Evolutionary conservation across 2,797 vertebrate species (phyloP).

Genomic region (Karalla daura): DNA sequence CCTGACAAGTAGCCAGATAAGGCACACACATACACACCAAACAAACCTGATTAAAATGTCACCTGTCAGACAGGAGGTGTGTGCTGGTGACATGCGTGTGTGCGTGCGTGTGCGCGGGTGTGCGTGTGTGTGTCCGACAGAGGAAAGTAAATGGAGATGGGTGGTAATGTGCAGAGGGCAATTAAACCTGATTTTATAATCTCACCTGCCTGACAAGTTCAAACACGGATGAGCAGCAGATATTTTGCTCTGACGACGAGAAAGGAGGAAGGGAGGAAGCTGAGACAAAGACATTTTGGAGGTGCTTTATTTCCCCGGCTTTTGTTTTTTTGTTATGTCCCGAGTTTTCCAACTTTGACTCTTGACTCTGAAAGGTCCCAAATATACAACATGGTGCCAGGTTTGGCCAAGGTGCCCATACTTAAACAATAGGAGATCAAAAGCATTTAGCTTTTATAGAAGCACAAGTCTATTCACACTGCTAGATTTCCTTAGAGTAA

Average conservation of each 20-base stretch:
- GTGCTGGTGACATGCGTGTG: slow-evolving; percentile 2
- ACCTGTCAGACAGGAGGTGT: slow-evolving; percentile 28
- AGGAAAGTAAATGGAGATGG: slow-evolving; percentile 19
- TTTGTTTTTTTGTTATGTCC: background rate
- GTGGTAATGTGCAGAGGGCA: slow-evolving; percentile 18
- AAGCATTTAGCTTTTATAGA: too few relatives aligned
- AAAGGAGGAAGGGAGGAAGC: background rate
- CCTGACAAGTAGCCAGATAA: slow-evolving; percentile 24
- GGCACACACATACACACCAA: slow-evolving; percentile 33
- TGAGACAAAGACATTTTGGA: background rate
- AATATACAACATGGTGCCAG: background rate
- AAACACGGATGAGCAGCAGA: slow-evolving; percentile 30
- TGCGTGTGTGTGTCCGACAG: slow-evolving; percentile 23
- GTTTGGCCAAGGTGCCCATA: background rate
- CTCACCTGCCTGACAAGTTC: slow-evolving; percentile 46
- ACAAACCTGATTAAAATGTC: slow-evolving; percentile 53
- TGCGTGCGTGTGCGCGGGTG: background rate
- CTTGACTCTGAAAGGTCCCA: background rate
- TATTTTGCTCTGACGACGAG: slow-evolving; percentile 21
- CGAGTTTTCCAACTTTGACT: background rate
- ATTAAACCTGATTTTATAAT: slow-evolving; percentile 61
- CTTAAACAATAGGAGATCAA: background rate
- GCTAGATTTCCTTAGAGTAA: too few relatives aligned
- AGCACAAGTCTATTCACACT: too few relatives aligned
- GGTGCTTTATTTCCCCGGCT: background rate